These are phyloP conservation scores for Callorhinus ursinus DNA, from an alignment of 2,113 vertebrate species.

Conservation along the genomic window DNA sequence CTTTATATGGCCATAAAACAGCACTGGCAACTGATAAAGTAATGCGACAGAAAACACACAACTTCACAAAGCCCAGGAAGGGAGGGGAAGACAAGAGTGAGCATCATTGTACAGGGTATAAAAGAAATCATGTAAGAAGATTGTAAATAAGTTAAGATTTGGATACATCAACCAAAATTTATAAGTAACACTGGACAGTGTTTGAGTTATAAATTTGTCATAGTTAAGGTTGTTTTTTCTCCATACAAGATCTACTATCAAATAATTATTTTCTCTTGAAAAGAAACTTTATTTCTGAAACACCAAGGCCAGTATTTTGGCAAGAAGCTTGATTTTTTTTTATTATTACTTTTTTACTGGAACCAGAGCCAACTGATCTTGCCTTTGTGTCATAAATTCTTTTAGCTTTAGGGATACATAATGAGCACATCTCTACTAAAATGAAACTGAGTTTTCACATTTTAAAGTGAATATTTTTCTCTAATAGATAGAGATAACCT, in stretches of 20 bases:
- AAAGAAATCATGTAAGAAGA: not conserved
- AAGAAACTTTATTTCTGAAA: slow-evolving; percentile 18
- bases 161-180: not conserved
- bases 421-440: slow-evolving; percentile 40
- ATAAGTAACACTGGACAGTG: not conserved
- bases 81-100: not conserved
- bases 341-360: not conserved
- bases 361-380: slow-evolving; percentile 39
- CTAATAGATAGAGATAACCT: slow-evolving; percentile 58
- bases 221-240: not conserved
- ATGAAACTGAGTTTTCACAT: slow-evolving; percentile 46
- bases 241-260: not conserved
- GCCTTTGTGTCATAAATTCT: slow-evolving; percentile 24
- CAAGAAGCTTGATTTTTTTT: not conserved
- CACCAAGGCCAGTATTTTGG: not conserved
- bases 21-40: not conserved
- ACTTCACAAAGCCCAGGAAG: not conserved
- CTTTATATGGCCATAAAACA: not conserved
- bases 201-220: not conserved
- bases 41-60: not conserved
- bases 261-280: slow-evolving; percentile 56
- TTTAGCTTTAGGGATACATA: slow-evolving; percentile 44
- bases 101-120: not conserved
- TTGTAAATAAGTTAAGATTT: not conserved
- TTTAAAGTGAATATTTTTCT: slow-evolving; percentile 62